These are phyloP conservation scores for Pediacus dermestoides DNA, from an alignment of 2,888 invertebrate species.

Conservation along the genomic window DNA sequence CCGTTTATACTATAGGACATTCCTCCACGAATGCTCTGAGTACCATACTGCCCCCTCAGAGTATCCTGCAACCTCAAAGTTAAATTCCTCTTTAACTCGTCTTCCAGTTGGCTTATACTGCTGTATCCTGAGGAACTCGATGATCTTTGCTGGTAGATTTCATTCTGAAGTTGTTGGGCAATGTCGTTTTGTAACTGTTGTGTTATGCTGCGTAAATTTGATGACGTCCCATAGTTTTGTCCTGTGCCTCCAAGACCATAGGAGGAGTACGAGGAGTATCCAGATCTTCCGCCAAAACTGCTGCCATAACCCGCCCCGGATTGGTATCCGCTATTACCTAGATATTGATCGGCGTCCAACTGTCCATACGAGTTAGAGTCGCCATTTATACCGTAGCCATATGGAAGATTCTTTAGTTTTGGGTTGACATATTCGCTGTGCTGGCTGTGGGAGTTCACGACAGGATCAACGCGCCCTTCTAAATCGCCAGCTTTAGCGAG, in stretches of 20 bases:
- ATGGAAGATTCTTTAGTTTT: slow-evolving; percentile 23
- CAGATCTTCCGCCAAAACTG: slow-evolving; percentile 11
- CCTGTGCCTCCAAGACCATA: slow-evolving; percentile 2
- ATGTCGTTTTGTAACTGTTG: slow-evolving; percentile 34
- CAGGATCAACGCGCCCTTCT: slow-evolving; percentile 40
- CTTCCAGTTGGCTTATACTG: slow-evolving; percentile 32
- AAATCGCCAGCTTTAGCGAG: slow-evolving; percentile 46
- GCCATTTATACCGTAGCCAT: slow-evolving; percentile 14
- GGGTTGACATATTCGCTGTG: slow-evolving; percentile 47
- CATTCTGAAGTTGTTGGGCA: slow-evolving; percentile 34
- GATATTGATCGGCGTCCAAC: slow-evolving; percentile 20
- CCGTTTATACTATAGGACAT: slow-evolving; percentile 34
- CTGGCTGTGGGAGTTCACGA: slow-evolving; percentile 43
- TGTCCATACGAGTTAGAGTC: slow-evolving; percentile 26
- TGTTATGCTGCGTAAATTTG: slow-evolving; percentile 20
- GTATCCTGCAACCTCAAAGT: slow-evolving; percentile 40
- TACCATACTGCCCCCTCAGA: slow-evolving; percentile 35
- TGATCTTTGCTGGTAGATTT: slow-evolving; percentile 21
- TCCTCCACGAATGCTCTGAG: slow-evolving; percentile 34
- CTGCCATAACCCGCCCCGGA: slow-evolving; percentile 9
- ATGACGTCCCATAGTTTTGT: slow-evolving; percentile 15
- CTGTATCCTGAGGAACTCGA: not conserved
- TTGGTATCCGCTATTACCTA: slow-evolving; percentile 16
- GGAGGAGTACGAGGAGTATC: not conserved
- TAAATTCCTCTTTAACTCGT: slow-evolving; percentile 41